These are phyloP conservation scores for Rhagologus leucostigma DNA, from an alignment of 2,113 vertebrate genomes.

Conservation along the genomic window DNA sequence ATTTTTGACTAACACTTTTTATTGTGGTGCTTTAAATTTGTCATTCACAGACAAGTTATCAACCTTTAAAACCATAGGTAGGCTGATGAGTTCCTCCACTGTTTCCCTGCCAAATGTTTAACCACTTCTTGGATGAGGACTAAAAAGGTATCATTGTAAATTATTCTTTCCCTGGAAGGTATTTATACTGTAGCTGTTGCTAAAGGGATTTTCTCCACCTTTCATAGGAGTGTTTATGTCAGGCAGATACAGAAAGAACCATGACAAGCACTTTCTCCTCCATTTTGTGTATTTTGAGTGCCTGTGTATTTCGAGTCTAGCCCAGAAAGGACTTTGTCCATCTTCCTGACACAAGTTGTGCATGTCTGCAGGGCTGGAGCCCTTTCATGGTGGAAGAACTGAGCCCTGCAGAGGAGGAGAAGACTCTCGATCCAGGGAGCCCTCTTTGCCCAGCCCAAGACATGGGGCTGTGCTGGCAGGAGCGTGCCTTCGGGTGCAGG, in stretches of 20 bases:
- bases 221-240: neutral
- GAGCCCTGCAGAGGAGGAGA: neutral
- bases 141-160: neutral
- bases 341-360: neutral
- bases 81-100: neutral
- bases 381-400: fast-evolving
- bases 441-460: neutral
- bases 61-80: neutral
- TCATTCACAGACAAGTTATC: neutral
- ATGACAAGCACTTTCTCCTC: neutral
- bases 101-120: conserved; percentile 22
- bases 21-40: neutral
- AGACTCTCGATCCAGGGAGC: neutral
- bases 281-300: neutral
- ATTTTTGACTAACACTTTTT: neutral
- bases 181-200: neutral
- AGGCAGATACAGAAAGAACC: neutral
- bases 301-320: neutral
- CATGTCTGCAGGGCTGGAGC: neutral
- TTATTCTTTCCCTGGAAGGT: neutral
- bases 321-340: neutral
- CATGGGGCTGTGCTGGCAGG: neutral
- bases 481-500: neutral
- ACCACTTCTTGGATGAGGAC: neutral
- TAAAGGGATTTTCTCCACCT: neutral